Evolutionary conservation across 64 coral and sea anemone species (phyloP), one percentile per base, ranked within the genome.

Genomic region (Dendrophyllia cribrosa): DNA sequence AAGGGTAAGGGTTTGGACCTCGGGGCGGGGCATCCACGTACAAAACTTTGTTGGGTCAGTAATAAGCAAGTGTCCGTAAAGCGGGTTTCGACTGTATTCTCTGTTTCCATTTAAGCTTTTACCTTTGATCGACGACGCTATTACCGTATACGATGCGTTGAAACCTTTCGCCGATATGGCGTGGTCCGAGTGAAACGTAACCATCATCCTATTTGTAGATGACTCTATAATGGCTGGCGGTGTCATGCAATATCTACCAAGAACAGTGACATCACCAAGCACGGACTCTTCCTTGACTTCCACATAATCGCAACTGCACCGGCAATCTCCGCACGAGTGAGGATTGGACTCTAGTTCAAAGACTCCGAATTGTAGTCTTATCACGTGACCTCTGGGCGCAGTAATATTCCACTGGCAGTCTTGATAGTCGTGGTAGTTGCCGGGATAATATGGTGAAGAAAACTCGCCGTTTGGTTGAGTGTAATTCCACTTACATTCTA

Each of bases 321-420:
- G 62, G 15, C 9, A 17, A 49, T 52, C 7, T 23, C 80, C 80
- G 62, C 80, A 84, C 44, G 62, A 84, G 80, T 48, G 75, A 1
- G 55, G 74, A 75, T 61, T 89, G 45, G 87, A 87, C 48, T 94
- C 92, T 3, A 94, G 49, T 6, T 94, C 68, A 46, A 94, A 89
- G 56, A 82, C 86, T 58, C 72, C 62, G 68, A 94, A 94, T 14
- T 62, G 66, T 49, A 94, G 77, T 0, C 85, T 16, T 19, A 94
- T 76, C 66, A 89, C 86, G 58, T 89, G 43, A 88, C 50, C 86
- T 20, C 10, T 17, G 5, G 76, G 67, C 13, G 73, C 92, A 5
- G 92, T 94, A 49, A 94, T 89, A 17, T 43, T 83, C 92, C 92
- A 94, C 46, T 62, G 53, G 61, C 92, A 94, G 5, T 22, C 66